Evolutionary conservation across 92 coral and sea anemone genomes (phyloP).

Genomic region (Epizoanthus stellaris): DNA sequence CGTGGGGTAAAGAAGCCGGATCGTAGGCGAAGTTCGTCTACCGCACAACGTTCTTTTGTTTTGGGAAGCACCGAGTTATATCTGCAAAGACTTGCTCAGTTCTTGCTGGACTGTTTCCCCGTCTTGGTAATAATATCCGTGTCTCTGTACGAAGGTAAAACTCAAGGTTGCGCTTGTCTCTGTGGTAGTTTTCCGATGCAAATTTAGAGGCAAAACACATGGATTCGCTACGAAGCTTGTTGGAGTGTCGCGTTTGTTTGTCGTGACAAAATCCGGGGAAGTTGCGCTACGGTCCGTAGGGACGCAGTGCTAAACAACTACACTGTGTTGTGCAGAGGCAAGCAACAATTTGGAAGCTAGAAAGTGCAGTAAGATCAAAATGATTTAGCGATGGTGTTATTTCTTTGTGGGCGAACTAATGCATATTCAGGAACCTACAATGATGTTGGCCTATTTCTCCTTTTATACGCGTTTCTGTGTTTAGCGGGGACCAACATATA

Average conservation of each 20-base stretch:
- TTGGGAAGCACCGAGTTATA: conserved; percentile 20
- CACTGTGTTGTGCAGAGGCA: background rate
- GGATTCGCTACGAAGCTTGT: background rate
- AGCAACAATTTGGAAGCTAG: background rate
- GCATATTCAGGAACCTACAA: conserved; percentile 79
- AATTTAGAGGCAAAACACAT: conserved; percentile 12
- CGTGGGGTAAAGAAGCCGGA: conserved; percentile 4
- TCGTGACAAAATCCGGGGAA: conserved; percentile 23
- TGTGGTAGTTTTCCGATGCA: background rate
- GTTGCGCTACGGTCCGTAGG: background rate
- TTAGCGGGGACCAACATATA: background rate
- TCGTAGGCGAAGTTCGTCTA: background rate
- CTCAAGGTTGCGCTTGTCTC: background rate
- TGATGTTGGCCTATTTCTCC: conserved; percentile 25
- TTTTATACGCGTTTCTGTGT: conserved; percentile 6
- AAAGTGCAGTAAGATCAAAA: background rate
- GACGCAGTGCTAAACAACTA: background rate
- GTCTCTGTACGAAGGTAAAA: background rate
- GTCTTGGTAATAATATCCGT: background rate
- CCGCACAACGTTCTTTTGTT: conserved; percentile 38
- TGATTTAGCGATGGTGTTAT: conserved; percentile 3
- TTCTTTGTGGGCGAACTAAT: conserved; percentile 69
- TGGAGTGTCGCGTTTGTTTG: conserved; percentile 13
- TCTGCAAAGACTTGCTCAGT: background rate
- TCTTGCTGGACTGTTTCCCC: background rate